Evolutionary conservation across 2,888 invertebrate genomes (phyloP).

Genomic region (Limnephilus auricula): DNA sequence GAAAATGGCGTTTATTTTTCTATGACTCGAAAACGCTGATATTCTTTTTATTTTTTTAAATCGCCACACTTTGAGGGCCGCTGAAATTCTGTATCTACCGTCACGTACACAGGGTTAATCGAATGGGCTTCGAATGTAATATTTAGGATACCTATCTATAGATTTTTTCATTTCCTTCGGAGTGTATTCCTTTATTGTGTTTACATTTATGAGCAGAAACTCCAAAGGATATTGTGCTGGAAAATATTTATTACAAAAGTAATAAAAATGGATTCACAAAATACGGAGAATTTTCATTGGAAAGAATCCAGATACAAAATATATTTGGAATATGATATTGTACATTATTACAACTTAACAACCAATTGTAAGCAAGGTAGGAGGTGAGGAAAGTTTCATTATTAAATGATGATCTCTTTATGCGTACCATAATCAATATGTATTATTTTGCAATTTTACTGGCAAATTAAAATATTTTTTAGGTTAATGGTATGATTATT

Average conservation of each 20-base stretch:
- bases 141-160: constrained; percentile 48
- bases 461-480: no score
- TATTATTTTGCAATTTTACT: no score
- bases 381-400: no score
- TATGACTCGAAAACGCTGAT: no score
- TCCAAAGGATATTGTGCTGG: constrained; percentile 20
- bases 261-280: not conserved
- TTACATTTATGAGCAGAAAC: constrained; percentile 51
- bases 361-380: no score
- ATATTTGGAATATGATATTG: no score
- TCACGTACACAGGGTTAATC: constrained; percentile 54
- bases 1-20: no score
- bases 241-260: constrained; percentile 20
- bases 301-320: not conserved
- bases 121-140: constrained; percentile 54
- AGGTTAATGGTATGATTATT: no score
- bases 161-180: constrained; percentile 48
- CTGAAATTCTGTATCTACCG: not conserved
- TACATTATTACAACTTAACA: no score
- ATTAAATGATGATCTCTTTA: no score
- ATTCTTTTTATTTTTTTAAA: not conserved
- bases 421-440: no score
- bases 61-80: not conserved
- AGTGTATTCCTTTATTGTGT: constrained; percentile 52
- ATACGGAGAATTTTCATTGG: not conserved